phyloP scores from a whole-genome alignment of 2,113 vertebrate species.

The Atherinomorus stipes region DNA sequence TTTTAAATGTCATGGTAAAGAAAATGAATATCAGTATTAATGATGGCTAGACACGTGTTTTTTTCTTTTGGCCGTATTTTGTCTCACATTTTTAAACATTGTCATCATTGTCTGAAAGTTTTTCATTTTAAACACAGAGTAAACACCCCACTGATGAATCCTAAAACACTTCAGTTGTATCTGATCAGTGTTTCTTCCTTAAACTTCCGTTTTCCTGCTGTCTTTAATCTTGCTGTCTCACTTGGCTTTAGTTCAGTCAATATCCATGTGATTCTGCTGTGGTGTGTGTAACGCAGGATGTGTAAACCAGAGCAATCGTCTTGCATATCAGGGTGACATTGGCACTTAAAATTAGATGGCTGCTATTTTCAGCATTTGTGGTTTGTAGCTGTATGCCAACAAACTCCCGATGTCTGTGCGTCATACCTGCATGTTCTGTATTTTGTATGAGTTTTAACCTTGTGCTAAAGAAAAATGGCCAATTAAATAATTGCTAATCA shows the following conservation, averaged over 20 bases:
- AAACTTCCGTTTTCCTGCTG: neutral
- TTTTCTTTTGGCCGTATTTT: too few species aligned
- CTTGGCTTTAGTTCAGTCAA: neutral
- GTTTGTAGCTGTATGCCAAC: conserved; percentile 10
- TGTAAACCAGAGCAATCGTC: conserved; percentile 26
- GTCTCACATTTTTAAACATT: too few species aligned
- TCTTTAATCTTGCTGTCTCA: neutral
- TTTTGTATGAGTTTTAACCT: neutral
- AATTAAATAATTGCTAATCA: neutral
- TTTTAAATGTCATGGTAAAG: too few species aligned
- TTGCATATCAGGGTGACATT: conserved; percentile 51
- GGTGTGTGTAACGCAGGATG: conserved; percentile 36
- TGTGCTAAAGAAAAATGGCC: neutral
- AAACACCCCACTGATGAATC: too few species aligned
- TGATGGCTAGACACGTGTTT: too few species aligned
- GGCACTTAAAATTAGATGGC: conserved; percentile 37
- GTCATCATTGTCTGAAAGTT: too few species aligned
- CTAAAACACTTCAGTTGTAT: too few species aligned
- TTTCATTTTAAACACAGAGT: too few species aligned
- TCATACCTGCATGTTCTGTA: neutral
- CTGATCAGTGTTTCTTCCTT: too few species aligned
- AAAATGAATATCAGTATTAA: too few species aligned
- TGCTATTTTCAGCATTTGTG: conserved; percentile 41
- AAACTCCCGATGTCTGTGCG: conserved; percentile 2
- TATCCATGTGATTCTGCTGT: conserved; percentile 14